phyloP scores from a whole-genome alignment of 2,888 invertebrate genomes.

The Spodoptera picta region DNA sequence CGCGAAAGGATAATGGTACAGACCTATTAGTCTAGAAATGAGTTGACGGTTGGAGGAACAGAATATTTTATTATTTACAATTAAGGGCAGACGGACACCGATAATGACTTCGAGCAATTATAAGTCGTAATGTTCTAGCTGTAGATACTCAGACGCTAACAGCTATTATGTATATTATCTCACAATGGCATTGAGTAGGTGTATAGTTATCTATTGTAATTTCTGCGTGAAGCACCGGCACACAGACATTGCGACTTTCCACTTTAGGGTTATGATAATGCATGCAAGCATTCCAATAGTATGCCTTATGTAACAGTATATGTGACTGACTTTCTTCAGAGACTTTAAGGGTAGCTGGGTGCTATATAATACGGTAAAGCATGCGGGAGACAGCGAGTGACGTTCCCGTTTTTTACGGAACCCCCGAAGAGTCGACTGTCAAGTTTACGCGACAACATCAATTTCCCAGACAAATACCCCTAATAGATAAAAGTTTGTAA shows the following conservation, averaged over 20 bases:
- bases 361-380: constrained; percentile 35
- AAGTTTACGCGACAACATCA: constrained; percentile 55
- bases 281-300: constrained; percentile 29
- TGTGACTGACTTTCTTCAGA: constrained; percentile 41
- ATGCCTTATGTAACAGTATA: constrained; percentile 10
- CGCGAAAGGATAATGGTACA: constrained; percentile 18
- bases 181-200: constrained; percentile 22
- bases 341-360: constrained; percentile 19
- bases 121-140: constrained; percentile 19
- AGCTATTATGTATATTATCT: constrained; percentile 31
- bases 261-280: constrained; percentile 27
- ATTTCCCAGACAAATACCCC: constrained; percentile 54
- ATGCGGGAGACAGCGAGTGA: constrained; percentile 64
- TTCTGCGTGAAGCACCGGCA: constrained; percentile 9
- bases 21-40: constrained; percentile 23
- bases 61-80: constrained; percentile 42
- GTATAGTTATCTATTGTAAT: constrained; percentile 6
- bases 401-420: constrained; percentile 58
- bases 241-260: constrained; percentile 39
- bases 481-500: constrained; percentile 58
- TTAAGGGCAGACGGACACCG: constrained; percentile 40
- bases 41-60: constrained; percentile 22
- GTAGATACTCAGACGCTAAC: constrained; percentile 17
- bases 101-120: constrained; percentile 49
- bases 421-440: constrained; percentile 34